Conservation (phyloP, 2,113 vertebrate genomes). For the Ivindomyrus marchei region DNA sequence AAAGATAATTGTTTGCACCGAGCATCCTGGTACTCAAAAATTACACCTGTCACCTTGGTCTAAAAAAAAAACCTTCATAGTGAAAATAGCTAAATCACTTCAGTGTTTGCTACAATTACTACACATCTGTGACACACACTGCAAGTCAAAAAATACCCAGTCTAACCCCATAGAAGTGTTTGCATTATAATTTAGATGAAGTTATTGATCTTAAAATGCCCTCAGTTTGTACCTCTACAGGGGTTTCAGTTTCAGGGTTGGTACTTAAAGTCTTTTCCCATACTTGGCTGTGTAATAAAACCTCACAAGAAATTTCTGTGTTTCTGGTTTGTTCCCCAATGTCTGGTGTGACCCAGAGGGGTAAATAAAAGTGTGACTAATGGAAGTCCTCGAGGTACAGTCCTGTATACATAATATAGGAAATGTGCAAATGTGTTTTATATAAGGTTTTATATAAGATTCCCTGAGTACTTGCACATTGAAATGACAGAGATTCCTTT, state of each 20-base stretch:
- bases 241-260: not conserved
- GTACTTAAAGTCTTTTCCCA: not conserved
- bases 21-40: not conserved
- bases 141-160: not conserved
- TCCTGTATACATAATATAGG: not conserved
- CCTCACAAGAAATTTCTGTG: not conserved
- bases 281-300: not conserved
- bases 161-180: not conserved
- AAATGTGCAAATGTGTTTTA: not conserved
- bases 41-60: not conserved
- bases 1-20: not conserved
- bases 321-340: not conserved
- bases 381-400: not conserved
- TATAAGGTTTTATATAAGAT: not conserved
- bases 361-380: slow-evolving; percentile 10
- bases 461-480: not conserved
- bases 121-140: not conserved
- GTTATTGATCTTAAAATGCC: not conserved
- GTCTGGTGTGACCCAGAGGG: not conserved
- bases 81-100: not conserved
- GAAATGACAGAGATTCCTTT: not conserved
- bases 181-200: slow-evolving; percentile 8
- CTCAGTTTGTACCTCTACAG: not conserved
- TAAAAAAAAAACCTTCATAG: not conserved
- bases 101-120: not conserved